Conservation (phyloP, 2,888 invertebrate genomes). For the Timema cristinae region DNA sequence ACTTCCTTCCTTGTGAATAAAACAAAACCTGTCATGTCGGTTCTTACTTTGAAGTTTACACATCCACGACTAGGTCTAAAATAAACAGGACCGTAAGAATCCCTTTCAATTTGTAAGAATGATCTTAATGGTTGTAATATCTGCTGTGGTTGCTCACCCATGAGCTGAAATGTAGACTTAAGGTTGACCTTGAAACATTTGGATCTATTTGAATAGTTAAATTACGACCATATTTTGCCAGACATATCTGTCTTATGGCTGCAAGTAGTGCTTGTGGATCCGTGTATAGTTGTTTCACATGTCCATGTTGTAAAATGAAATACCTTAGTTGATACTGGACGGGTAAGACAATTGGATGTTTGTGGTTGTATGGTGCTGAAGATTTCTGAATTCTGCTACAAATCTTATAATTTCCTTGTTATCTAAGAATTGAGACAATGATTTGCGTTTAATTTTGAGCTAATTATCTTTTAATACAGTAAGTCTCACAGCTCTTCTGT, state of each 20-base stretch:
- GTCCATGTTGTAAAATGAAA: not conserved
- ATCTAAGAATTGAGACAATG: not conserved
- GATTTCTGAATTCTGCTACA: not conserved
- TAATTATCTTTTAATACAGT: not conserved
- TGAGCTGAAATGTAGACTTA: constrained; percentile 10
- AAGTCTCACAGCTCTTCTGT: not conserved
- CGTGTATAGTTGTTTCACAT: not conserved
- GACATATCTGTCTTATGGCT: not conserved
- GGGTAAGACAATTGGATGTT: not conserved
- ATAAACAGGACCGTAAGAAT: constrained; percentile 10
- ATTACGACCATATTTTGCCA: not conserved
- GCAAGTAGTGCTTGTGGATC: not conserved
- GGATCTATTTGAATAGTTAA: not conserved
- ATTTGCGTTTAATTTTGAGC: not conserved
- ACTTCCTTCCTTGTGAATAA: constrained; percentile 37
- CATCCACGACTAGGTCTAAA: constrained; percentile 29
- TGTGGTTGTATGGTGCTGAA: not conserved
- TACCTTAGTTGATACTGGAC: not conserved
- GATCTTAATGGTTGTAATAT: constrained; percentile 25
- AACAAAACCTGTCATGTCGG: constrained; percentile 37
- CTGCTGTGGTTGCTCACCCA: constrained; percentile 30
- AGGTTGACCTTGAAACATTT: constrained; percentile 6
- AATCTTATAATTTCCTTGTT: not conserved
- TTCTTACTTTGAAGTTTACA: constrained; percentile 30
- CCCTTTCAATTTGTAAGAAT: constrained; percentile 19